Conservation (phyloP, 2,888 invertebrate genomes). For the Gandaritis pyraliata region DNA sequence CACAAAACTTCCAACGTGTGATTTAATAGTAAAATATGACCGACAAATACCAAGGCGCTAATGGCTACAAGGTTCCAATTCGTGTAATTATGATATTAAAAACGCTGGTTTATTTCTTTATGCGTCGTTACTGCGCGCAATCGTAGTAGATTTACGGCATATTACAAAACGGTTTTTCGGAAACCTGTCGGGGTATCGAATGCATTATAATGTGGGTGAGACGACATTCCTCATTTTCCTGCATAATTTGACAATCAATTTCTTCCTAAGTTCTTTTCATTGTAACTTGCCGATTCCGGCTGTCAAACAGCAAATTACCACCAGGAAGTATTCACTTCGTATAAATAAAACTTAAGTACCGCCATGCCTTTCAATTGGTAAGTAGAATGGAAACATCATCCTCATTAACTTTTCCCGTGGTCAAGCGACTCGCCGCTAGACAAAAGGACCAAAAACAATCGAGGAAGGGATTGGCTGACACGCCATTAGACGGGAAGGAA, state of each 20-base stretch:
- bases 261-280: conserved; percentile 4
- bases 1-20: conserved; percentile 57
- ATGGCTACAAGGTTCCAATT: conserved; percentile 57
- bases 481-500: conserved; percentile 57
- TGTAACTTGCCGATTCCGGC: background rate
- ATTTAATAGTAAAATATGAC: conserved; percentile 72
- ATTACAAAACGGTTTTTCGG: conserved; percentile 58
- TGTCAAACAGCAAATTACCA: background rate
- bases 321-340: no score
- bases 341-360: conserved; percentile 10
- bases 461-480: conserved; percentile 47
- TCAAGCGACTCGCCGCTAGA: conserved; percentile 29
- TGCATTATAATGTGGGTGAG: conserved; percentile 33
- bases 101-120: conserved; percentile 63
- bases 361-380: conserved; percentile 8
- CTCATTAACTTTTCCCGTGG: conserved; percentile 32
- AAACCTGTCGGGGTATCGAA: conserved; percentile 45
- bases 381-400: conserved; percentile 16
- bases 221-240: conserved; percentile 35
- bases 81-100: conserved; percentile 69
- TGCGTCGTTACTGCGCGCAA: conserved; percentile 51
- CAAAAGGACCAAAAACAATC: conserved; percentile 43
- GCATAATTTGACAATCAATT: conserved; percentile 17
- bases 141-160: conserved; percentile 57
- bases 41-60: conserved; percentile 58